Evolutionary conservation across 2,797 vertebrate species (phyloP).

Genomic region (Cyclura pinguis): DNA sequence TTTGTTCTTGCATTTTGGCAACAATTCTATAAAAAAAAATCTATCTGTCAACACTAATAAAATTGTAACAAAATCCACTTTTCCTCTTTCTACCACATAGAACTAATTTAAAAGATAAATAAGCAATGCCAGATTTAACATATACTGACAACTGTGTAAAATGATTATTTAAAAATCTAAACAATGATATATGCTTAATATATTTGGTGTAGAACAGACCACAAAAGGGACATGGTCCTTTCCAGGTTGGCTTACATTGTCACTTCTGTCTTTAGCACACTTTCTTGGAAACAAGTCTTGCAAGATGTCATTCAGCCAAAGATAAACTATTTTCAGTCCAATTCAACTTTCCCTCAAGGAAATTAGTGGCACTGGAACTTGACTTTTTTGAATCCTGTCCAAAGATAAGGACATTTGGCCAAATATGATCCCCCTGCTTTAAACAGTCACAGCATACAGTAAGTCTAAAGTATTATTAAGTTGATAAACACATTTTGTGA

Average conservation of each 20-base stretch:
- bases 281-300: not conserved
- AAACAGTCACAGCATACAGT: not conserved
- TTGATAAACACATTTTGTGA: not conserved
- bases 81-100: not conserved
- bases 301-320: not conserved
- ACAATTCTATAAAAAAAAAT: not conserved
- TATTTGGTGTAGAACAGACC: conserved; percentile 2
- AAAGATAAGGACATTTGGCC: conserved; percentile 46
- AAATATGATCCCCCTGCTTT: conserved; percentile 57
- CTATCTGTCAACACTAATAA: conserved; percentile 18
- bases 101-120: conserved; percentile 16
- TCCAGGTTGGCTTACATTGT: not conserved
- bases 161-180: conserved; percentile 20
- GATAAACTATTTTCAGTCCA: not conserved
- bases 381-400: not conserved
- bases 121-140: not conserved
- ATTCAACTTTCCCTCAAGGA: not conserved
- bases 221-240: conserved; percentile 1
- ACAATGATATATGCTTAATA: conserved; percentile 8
- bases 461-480: not conserved
- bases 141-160: not conserved
- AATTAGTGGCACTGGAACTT: not conserved
- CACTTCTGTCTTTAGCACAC: not conserved
- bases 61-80: not conserved
- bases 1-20: conserved; percentile 1